Evolutionary conservation across 2,797 vertebrate genomes (phyloP).

Genomic region (Ataeniobius toweri): DNA sequence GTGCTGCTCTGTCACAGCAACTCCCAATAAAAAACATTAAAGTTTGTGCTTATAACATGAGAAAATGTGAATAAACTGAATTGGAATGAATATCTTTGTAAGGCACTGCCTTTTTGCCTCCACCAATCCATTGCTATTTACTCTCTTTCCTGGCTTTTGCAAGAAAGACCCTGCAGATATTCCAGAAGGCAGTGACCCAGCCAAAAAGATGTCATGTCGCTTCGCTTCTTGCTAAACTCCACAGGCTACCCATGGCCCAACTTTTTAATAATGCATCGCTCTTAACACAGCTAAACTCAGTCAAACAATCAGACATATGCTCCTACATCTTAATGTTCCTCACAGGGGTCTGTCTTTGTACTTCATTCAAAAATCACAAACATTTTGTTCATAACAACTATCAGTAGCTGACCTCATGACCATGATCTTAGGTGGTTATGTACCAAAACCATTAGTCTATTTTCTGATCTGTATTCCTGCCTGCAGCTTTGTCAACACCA

Average conservation of each 20-base stretch:
- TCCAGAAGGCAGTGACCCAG: not conserved
- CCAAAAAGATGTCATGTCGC: not conserved
- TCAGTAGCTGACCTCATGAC: not conserved
- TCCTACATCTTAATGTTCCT: not conserved
- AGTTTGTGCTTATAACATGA: no score
- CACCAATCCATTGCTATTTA: not conserved
- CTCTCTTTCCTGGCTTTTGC: not conserved
- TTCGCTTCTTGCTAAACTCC: not conserved
- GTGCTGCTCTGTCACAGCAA: no score
- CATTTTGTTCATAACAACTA: not conserved
- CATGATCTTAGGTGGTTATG: not conserved
- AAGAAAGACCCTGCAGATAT: not conserved
- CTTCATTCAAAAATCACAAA: not conserved
- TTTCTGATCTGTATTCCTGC: not conserved
- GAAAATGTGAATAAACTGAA: not conserved
- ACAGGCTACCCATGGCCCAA: not conserved
- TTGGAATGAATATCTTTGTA: not conserved
- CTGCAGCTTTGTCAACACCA: not conserved
- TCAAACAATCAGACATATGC: not conserved
- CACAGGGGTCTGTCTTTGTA: not conserved
- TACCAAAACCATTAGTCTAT: not conserved
- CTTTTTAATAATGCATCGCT: not conserved
- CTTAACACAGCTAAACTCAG: not conserved
- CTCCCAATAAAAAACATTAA: no score
- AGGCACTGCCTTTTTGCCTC: not conserved